These are phyloP conservation scores for Drosophila repletoides DNA, from an alignment of 1,140 invertebrate species.

Conservation along the genomic window DNA sequence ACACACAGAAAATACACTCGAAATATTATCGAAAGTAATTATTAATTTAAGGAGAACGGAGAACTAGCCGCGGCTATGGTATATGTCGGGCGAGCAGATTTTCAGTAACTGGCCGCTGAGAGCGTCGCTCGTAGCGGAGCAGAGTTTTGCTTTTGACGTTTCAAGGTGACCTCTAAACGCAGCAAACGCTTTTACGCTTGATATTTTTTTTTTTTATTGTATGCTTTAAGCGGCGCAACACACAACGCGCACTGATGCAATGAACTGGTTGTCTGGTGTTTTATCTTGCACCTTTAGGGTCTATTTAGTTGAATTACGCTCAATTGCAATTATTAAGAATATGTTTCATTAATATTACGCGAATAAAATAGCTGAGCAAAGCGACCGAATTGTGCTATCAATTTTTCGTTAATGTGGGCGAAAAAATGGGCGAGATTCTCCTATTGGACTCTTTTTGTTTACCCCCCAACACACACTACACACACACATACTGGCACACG, in stretches of 20 bases:
- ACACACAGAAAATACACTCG: neutral
- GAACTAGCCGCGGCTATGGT: constrained; percentile 50
- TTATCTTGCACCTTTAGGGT: neutral
- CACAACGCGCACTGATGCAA: constrained; percentile 62
- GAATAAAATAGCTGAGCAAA: neutral
- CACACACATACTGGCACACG: too few relatives aligned
- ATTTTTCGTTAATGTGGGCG: constrained; percentile 29
- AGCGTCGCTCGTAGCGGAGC: constrained; percentile 21
- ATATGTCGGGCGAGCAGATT: constrained; percentile 54
- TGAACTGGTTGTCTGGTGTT: constrained; percentile 31
- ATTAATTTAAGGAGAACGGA: too few relatives aligned
- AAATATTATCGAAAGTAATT: neutral
- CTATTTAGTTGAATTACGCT: constrained; percentile 1
- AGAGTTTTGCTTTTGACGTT: constrained; percentile 74
- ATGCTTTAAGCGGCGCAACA: constrained; percentile 29
- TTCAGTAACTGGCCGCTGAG: constrained; percentile 64
- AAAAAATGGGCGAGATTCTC: constrained; percentile 31
- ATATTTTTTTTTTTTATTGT: too few relatives aligned
- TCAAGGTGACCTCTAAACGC: constrained; percentile 75
- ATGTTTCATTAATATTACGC: constrained; percentile 33
- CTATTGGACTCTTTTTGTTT: constrained; percentile 44
- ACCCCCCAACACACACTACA: constrained; percentile 18
- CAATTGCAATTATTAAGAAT: neutral
- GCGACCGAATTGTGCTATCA: constrained; percentile 19
- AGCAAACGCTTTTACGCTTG: constrained; percentile 52